phyloP scores from a whole-genome alignment of 2,113 vertebrate genomes.

The Caracal caracal region DNA sequence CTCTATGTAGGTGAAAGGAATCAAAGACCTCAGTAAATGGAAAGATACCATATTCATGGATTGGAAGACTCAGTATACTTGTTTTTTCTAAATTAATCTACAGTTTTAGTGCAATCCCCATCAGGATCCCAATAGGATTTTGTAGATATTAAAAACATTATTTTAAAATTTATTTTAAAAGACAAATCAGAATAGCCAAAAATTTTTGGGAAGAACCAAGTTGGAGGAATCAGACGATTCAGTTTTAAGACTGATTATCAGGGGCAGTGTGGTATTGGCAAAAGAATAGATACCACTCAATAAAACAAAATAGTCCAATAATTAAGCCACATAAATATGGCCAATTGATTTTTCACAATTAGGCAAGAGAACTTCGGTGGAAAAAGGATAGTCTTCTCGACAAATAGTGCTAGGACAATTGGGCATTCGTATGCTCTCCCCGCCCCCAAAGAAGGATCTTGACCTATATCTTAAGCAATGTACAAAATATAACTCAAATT shows the following conservation, averaged over 20 bases:
- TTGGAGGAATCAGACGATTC: neutral
- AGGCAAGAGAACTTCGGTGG: neutral
- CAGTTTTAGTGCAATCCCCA: neutral
- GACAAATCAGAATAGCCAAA: neutral
- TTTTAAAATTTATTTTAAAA: constrained; percentile 11
- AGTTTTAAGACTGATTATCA: constrained; percentile 7
- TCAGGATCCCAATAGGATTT: neutral
- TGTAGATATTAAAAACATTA: neutral
- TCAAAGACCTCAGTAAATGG: neutral
- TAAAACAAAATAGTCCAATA: neutral
- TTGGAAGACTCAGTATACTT: neutral
- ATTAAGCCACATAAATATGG: neutral
- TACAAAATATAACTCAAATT: neutral
- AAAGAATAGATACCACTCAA: neutral
- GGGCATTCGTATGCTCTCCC: neutral
- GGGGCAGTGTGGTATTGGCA: neutral
- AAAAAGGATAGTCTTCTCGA: neutral
- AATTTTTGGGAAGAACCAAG: constrained; percentile 2
- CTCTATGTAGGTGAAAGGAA: constrained; percentile 10
- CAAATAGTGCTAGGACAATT: neutral
- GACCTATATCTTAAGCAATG: neutral
- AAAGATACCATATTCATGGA: neutral
- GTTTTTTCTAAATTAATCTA: neutral
- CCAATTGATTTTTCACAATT: neutral
- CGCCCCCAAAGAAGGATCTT: neutral